Conservation (phyloP, 1,140 invertebrate genomes). For the Philotrypesis tridentata region DNA sequence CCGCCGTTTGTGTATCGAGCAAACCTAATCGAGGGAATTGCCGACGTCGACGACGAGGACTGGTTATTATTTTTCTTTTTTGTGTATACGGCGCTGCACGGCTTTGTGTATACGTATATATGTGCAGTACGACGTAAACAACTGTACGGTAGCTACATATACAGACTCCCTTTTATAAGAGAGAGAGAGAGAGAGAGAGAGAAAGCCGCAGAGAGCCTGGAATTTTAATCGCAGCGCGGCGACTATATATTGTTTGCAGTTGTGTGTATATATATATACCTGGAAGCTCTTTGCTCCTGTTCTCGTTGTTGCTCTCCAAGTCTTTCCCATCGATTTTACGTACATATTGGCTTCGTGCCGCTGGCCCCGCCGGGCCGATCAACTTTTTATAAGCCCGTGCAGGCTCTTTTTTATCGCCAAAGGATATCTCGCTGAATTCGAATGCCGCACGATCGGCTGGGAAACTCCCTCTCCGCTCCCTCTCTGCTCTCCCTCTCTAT, state of each 20-base stretch:
- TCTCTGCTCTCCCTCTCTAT: too few relatives aligned
- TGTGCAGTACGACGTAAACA: slow-evolving; percentile 10
- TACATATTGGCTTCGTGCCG: slow-evolving; percentile 1
- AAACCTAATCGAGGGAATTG: slow-evolving; percentile 26
- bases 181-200: too few relatives aligned
- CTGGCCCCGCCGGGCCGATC: not conserved
- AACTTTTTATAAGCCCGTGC: not conserved
- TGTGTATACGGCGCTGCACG: too few relatives aligned
- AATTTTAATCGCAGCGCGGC: slow-evolving; percentile 17
- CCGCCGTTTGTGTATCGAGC: not conserved
- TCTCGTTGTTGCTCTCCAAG: not conserved
- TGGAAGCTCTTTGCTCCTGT: too few relatives aligned
- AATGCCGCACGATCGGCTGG: not conserved
- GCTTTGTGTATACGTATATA: too few relatives aligned
- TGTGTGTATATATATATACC: not conserved
- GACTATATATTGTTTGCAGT: slow-evolving; percentile 1
- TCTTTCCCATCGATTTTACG: not conserved
- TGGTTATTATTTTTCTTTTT: not conserved
- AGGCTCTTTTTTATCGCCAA: not conserved
- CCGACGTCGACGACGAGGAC: not conserved
- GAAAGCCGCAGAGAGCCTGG: too few relatives aligned
- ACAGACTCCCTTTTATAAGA: too few relatives aligned
- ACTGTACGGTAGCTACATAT: not conserved
- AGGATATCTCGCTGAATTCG: not conserved
- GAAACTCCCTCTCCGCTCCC: too few relatives aligned